These are phyloP conservation scores for Bradypodion pumilum DNA, from an alignment of 2,797 vertebrate species.

Conservation along the genomic window DNA sequence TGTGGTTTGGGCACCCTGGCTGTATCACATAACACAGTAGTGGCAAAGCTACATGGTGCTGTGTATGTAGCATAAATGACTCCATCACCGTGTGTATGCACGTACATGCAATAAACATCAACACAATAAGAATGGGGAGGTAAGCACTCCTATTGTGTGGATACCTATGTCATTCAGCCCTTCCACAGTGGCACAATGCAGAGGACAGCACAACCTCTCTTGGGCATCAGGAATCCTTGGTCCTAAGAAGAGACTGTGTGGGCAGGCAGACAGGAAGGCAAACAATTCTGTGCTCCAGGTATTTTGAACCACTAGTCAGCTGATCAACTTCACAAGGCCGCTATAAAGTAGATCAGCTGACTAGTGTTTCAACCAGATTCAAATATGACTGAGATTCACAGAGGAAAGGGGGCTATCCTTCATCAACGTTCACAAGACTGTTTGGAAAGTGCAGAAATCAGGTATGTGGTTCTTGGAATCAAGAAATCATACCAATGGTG, in stretches of 20 bases:
- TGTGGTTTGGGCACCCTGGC: no score
- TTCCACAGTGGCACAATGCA: no score
- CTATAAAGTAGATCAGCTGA: not conserved
- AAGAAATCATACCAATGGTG: not conserved
- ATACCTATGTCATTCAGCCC: no score
- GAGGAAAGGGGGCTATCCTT: not conserved
- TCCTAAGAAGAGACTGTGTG: not conserved
- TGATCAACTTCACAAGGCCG: not conserved
- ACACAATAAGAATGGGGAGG: no score
- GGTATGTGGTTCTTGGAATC: not conserved
- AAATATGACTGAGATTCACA: not conserved
- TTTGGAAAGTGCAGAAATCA: not conserved
- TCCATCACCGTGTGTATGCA: no score
- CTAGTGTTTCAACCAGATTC: not conserved
- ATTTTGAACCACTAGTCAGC: not conserved
- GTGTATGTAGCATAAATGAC: no score
- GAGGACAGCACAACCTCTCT: no score
- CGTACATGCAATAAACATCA: no score
- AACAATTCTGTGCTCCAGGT: no score
- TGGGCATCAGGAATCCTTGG: not conserved
- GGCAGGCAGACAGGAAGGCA: not conserved
- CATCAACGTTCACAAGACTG: not conserved
- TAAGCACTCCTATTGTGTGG: no score
- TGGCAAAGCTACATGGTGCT: no score
- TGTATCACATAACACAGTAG: no score